Percentiles rank a stretch among this genome's conserved stretches.
These are phyloP conservation scores for Imbricaverruca yamaguchii DNA, from an alignment of 2,888 invertebrate species.

Conservation along the genomic window DNA sequence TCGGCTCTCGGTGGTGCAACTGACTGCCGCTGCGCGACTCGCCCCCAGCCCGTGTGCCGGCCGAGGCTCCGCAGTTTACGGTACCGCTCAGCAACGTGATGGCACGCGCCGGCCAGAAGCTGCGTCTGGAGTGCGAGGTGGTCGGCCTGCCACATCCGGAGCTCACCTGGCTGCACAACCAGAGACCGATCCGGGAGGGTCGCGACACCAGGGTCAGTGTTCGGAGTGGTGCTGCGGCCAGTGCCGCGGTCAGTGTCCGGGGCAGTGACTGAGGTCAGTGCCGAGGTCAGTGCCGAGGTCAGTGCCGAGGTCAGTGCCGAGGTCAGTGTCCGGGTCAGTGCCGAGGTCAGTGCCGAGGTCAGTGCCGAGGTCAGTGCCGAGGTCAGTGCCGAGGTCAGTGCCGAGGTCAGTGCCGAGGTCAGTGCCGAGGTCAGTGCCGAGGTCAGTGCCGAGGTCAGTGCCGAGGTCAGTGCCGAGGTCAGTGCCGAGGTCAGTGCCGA, in stretches of 20 bases:
- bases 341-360: background rate
- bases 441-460: too few species aligned
- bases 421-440: too few species aligned
- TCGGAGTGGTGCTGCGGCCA: background rate
- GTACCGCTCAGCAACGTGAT: conserved; percentile 60
- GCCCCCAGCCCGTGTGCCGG: conserved; percentile 51
- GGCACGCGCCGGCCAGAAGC: conserved; percentile 61
- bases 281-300: background rate
- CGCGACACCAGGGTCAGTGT: conserved; percentile 51
- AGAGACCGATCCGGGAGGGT: conserved; percentile 54
- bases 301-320: background rate
- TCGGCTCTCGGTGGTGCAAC: too few species aligned
- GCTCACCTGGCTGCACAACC: conserved; percentile 60
- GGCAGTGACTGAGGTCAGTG: too few species aligned
- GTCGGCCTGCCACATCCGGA: conserved; percentile 57
- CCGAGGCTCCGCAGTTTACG: conserved; percentile 55
- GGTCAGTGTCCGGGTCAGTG: background rate
- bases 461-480: too few species aligned
- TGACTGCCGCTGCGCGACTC: too few species aligned
- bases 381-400: too few species aligned
- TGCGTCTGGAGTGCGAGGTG: conserved; percentile 61
- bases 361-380: too few species aligned
- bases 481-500: too few species aligned
- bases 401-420: too few species aligned
- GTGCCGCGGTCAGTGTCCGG: background rate